These are phyloP conservation scores for Linnaemya vulpina DNA, from an alignment of 2,888 invertebrate genomes.

Conservation along the genomic window DNA sequence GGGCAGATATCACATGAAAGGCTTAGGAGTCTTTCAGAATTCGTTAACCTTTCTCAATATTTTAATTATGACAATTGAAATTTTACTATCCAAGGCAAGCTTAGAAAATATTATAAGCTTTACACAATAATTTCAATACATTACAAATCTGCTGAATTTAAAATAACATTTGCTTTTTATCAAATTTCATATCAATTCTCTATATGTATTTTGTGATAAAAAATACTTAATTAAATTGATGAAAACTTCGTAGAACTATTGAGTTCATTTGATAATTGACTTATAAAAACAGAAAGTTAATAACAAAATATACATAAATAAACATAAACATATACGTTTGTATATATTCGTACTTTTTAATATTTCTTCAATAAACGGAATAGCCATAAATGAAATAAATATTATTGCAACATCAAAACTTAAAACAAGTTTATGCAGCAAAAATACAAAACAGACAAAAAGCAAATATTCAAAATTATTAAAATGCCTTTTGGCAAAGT, in stretches of 20 bases:
- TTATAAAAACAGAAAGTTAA: conserved; percentile 52
- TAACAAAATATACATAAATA: conserved; percentile 27
- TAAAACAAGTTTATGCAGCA: background rate
- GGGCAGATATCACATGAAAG: too few species aligned
- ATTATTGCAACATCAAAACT: conserved; percentile 20
- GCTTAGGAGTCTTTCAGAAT: too few species aligned
- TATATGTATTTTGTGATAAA: conserved; percentile 16
- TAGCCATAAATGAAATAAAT: conserved; percentile 44
- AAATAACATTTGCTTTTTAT: too few species aligned
- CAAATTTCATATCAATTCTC: too few species aligned
- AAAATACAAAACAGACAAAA: conserved; percentile 36
- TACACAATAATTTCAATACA: too few species aligned
- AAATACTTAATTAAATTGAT: conserved; percentile 62
- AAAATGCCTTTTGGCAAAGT: conserved; percentile 68
- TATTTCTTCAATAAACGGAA: background rate
- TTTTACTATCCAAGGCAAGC: too few species aligned
- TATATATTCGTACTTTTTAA: too few species aligned
- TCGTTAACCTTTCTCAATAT: too few species aligned
- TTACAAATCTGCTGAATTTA: too few species aligned
- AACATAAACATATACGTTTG: too few species aligned
- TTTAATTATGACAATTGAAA: too few species aligned
- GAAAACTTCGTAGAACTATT: conserved; percentile 26
- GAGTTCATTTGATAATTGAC: conserved; percentile 65
- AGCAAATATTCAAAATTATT: conserved; percentile 67
- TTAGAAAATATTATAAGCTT: too few species aligned